Base-by-base conservation (phyloP, 2,888 invertebrate genomes). In the Trichacis sp. region DNA sequence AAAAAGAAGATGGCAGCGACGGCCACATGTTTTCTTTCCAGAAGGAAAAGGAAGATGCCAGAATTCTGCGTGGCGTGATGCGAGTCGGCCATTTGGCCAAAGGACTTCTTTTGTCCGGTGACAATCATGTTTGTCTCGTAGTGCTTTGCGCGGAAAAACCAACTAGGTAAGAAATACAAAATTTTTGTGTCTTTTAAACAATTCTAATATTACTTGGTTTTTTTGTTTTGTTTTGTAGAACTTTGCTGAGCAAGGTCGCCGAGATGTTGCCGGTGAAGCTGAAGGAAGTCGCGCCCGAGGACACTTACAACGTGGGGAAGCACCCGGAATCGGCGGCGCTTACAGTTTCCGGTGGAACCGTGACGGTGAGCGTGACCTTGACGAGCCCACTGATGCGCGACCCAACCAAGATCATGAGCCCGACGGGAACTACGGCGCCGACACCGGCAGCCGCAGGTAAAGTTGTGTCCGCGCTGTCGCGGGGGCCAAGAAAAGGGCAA, bases 71-170 rank as follows among this genome's bases (percentile, higher is more conserved):
- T 84, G 98, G 98, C 62, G 97, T 98, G 20, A 97, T 98, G 96
- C 91, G 98, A 68, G 97, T 98, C 45, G 97, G 97, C 53, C 92
- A 94, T 80, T 86, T 96, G 53, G 94, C 95, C 48, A 95, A 95
- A 82, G 95, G 96, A 38, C 89, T 98, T 64, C 87, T 98, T 77
- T 88, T 98, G 18, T 91, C 92, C 70, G 96, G 96, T 4, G 98
- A 98, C 86, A 90, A 91, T 68, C 90, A 90, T 78, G 96, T 98
- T 57, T 92, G 96, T 74, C 88, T 98, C 67, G 98, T 98, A 33
- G 96, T 98, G 54, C 88, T 98, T 57, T 98, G 97, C 85, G 93
- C 95, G 59, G 96, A 96, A 84, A 95, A 96, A 75, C 98, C 98
- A 62, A 97, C 97, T 53, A 84, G 91, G 81, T 84, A 71, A 62